These are phyloP conservation scores for Onthophagus sagittarius DNA, from an alignment of 2,888 invertebrate species.

Conservation along the genomic window DNA sequence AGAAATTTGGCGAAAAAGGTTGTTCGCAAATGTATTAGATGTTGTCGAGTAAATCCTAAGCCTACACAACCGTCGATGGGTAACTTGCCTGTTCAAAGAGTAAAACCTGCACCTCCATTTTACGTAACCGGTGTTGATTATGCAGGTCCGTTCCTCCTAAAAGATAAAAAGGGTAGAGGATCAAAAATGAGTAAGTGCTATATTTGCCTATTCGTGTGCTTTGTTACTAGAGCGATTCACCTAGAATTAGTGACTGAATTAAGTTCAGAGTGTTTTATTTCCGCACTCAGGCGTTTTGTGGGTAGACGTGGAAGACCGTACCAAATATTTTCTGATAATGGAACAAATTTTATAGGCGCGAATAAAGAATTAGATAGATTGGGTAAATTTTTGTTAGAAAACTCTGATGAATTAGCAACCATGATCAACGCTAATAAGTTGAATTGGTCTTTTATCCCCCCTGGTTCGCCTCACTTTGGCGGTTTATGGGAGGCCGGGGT, in stretches of 20 bases:
- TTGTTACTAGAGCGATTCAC: neutral
- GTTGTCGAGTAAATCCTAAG: neutral
- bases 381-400: neutral
- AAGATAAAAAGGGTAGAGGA: neutral
- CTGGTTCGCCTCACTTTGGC: neutral
- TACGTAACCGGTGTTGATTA: neutral
- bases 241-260: neutral
- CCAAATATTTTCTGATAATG: constrained; percentile 1
- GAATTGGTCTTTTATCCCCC: constrained; percentile 1
- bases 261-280: neutral
- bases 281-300: neutral
- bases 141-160: neutral
- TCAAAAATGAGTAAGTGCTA: neutral
- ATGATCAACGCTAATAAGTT: neutral
- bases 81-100: neutral
- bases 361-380: neutral
- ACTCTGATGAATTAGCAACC: neutral
- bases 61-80: neutral
- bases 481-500: constrained; percentile 34
- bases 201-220: neutral
- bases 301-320: neutral
- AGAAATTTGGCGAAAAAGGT: constrained; percentile 12
- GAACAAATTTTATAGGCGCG: constrained; percentile 3
- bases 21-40: constrained; percentile 12
- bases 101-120: neutral